Evolutionary conservation across 2,113 vertebrate species (phyloP).

Genomic region (Osmerus mordax): DNA sequence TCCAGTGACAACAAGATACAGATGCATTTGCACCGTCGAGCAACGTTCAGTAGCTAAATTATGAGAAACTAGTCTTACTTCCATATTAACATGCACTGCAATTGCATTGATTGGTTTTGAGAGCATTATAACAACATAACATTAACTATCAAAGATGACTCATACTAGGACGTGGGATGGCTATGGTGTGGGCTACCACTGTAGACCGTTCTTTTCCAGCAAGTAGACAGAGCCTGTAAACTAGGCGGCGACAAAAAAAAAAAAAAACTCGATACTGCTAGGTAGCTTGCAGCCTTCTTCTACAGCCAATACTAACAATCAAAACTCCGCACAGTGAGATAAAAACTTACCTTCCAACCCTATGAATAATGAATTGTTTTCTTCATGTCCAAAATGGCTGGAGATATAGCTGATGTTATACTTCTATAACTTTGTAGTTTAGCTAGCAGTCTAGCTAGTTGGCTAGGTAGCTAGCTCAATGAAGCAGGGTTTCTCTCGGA

Average conservation of each 20-base stretch:
- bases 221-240: slow-evolving; percentile 64
- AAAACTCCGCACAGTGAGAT: slow-evolving; percentile 30
- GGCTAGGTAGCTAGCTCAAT: slow-evolving; percentile 44
- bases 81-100: no score
- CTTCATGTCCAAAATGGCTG: slow-evolving; percentile 75
- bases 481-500: slow-evolving; percentile 21
- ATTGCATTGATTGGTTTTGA: no score
- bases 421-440: slow-evolving; percentile 53
- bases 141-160: no score
- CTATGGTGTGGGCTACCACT: no score
- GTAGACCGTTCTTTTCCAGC: slow-evolving; percentile 36
- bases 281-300: background rate
- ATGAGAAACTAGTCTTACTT: no score
- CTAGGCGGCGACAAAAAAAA: slow-evolving; percentile 55
- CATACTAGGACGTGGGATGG: no score
- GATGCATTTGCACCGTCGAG: no score
- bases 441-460: slow-evolving; percentile 54
- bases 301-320: slow-evolving; percentile 1
- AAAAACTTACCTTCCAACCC: slow-evolving; percentile 71
- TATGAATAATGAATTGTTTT: slow-evolving; percentile 73
- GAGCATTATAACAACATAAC: no score
- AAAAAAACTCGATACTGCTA: background rate
- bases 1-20: no score
- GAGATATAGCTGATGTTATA: slow-evolving; percentile 63
- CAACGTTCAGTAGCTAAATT: no score